Evolutionary conservation across 2,888 invertebrate species (phyloP).

Genomic region (Scaptodrosophila latifasciaeformis): DNA sequence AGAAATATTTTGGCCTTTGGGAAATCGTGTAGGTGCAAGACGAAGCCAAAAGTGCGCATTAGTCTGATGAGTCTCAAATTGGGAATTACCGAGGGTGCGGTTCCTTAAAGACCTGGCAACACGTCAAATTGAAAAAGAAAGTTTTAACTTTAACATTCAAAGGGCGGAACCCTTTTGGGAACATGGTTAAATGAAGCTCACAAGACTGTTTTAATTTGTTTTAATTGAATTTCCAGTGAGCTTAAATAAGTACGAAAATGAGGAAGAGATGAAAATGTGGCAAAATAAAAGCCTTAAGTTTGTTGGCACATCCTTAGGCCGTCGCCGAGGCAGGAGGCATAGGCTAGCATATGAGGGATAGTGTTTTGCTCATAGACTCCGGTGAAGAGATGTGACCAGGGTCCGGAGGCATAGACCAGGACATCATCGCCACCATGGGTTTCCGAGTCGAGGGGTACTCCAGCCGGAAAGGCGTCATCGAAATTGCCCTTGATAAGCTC

Average conservation of each 20-base stretch:
- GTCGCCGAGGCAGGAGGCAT: slow-evolving; percentile 83
- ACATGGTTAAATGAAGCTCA: too few relatives aligned
- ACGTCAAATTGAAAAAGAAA: not conserved
- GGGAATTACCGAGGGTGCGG: slow-evolving; percentile 29
- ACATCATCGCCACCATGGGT: slow-evolving; percentile 90
- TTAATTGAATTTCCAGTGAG: slow-evolving; percentile 58
- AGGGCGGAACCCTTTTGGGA: not conserved
- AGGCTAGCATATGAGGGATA: slow-evolving; percentile 85
- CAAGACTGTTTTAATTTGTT: slow-evolving; percentile 32
- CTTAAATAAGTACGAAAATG: not conserved
- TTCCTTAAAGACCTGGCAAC: not conserved
- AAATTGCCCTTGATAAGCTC: slow-evolving; percentile 43
- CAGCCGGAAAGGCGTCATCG: slow-evolving; percentile 77
- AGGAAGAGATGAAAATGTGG: slow-evolving; percentile 1
- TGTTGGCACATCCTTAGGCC: slow-evolving; percentile 74
- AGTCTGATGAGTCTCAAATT: slow-evolving; percentile 49
- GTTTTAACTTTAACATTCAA: slow-evolving; percentile 2
- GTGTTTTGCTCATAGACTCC: slow-evolving; percentile 87
- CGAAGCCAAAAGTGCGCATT: slow-evolving; percentile 32
- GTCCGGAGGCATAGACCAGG: slow-evolving; percentile 84
- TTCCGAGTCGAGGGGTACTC: slow-evolving; percentile 76
- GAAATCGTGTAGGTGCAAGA: too few relatives aligned
- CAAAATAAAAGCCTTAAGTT: slow-evolving; percentile 7
- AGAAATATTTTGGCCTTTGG: too few relatives aligned
- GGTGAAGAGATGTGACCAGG: slow-evolving; percentile 87